Percentiles rank a stretch among this genome's conserved stretches.
Evolutionary conservation across 2,888 invertebrate species (phyloP).

Genomic region (Thymelicus lineola): DNA sequence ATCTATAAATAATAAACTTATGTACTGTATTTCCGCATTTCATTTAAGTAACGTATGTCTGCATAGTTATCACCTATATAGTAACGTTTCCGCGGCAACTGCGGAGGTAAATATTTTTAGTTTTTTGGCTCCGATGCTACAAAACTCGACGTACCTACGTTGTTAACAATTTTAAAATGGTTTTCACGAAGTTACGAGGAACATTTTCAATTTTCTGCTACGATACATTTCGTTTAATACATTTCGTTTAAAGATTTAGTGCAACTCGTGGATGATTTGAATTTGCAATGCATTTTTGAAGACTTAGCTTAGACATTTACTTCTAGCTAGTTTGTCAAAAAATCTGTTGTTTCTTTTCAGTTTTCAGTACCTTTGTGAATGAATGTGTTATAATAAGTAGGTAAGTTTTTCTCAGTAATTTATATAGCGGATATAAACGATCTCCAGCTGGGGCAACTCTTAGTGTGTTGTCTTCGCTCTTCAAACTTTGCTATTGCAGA

Average conservation of each 20-base stretch:
- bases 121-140: slow-evolving; percentile 14
- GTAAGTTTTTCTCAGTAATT: too few species aligned
- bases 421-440: too few species aligned
- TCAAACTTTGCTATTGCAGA: too few species aligned
- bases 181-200: slow-evolving; percentile 12
- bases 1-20: too few species aligned
- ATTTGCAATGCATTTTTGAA: slow-evolving; percentile 6
- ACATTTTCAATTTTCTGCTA: slow-evolving; percentile 22
- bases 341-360: neutral
- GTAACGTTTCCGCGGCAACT: slow-evolving; percentile 13
- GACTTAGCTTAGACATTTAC: neutral
- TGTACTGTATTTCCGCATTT: too few species aligned
- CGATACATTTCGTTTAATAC: slow-evolving; percentile 19
- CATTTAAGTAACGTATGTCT: slow-evolving; percentile 5
- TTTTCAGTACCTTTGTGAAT: neutral
- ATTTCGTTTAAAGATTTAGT: slow-evolving; percentile 10
- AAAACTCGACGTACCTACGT: slow-evolving; percentile 24
- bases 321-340: neutral
- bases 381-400: too few species aligned
- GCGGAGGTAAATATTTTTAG: slow-evolving; percentile 13
- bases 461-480: too few species aligned
- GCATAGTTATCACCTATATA: slow-evolving; percentile 8
- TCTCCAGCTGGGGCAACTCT: too few species aligned
- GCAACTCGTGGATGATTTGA: slow-evolving; percentile 16
- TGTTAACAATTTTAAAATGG: slow-evolving; percentile 30